Evolutionary conservation across 1,140 invertebrate species (phyloP).

Genomic region (Drosophila orosa): DNA sequence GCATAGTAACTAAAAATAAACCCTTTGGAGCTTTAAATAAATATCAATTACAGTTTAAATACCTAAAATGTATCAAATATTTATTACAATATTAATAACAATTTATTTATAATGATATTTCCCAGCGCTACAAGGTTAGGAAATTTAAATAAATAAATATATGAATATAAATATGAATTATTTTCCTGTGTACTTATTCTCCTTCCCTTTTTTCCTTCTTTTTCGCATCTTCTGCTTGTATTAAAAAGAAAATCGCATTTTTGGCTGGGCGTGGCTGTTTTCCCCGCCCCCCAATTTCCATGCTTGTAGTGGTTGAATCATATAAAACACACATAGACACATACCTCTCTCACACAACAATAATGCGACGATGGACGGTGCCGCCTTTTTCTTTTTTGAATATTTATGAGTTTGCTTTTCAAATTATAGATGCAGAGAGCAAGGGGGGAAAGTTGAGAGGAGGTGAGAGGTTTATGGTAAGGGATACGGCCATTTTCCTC

Average conservation of each 20-base stretch:
- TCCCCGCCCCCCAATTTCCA: slow-evolving; percentile 19
- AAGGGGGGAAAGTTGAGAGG: slow-evolving; percentile 8
- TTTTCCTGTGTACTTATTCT: neutral
- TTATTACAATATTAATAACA: neutral
- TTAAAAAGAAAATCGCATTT: slow-evolving; percentile 82
- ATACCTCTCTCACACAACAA: slow-evolving; percentile 25
- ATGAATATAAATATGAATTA: too few species aligned
- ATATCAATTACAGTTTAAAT: neutral
- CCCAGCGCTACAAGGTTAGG: too few species aligned
- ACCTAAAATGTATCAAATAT: neutral
- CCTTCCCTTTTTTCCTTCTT: neutral
- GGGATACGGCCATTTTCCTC: slow-evolving; percentile 39
- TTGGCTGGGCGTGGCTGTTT: slow-evolving; percentile 63
- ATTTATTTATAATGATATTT: neutral
- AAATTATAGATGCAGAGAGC: slow-evolving; percentile 76
- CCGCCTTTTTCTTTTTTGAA: slow-evolving; percentile 69
- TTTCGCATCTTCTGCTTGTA: slow-evolving; percentile 49
- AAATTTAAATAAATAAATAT: too few species aligned
- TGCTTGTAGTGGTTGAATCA: slow-evolving; percentile 57
- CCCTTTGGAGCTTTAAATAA: too few species aligned
- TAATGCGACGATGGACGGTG: slow-evolving; percentile 40
- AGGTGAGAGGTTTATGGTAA: slow-evolving; percentile 13
- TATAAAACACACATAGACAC: slow-evolving; percentile 52
- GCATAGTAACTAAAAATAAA: neutral
- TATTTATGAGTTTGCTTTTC: slow-evolving; percentile 82